Base-by-base conservation (phyloP, 2,888 invertebrate genomes). In the Quadroppia sp. region DNA sequence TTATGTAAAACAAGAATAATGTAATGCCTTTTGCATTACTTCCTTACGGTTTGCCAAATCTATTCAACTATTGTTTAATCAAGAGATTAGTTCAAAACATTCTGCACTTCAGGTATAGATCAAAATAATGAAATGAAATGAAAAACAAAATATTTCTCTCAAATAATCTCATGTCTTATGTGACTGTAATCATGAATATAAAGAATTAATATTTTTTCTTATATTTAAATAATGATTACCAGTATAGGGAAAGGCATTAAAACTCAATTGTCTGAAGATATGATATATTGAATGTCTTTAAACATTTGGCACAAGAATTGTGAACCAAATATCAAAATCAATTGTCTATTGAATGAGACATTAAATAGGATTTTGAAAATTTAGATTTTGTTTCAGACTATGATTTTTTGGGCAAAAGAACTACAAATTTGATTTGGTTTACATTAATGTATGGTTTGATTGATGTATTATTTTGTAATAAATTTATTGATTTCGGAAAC, bases 401-500 rank as follows among this genome's bases (percentile, higher is more conserved):
- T 30, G 20, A 28, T 1, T 56, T 56, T 56, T 56, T 25, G 15
- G 30, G 30, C 15, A 1, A 28, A 30, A 25, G 4, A 9, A 23
- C 15, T 17, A 45, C 11, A 2, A 25, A 53, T 53, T 53, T 53
- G 28, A 56, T 56, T 56, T 56, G 20, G 28, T 56, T 56, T 28
- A 56, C 17, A 30, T 20, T 2, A 56, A 1, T 25, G 23, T 25
- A 25, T 30, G 28, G 30, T 17, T 56, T 56, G 56, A 56, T 30
- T 56, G 28, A 30, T 56, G 56, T 56, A 56, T 56, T 11, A 28
- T 15, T 56, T 56, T 56, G 56, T 28, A 28, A 56, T 56, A 56
- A 56, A 56, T 56, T 17, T 56, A 56, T 56, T 56, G 56, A 56
- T 56, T 56, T 30, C 56, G 56, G 28, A 56, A 36, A 56, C 56